Base-by-base conservation (phyloP, 2,113 vertebrate genomes). In the Entomyzon cyanotis region DNA sequence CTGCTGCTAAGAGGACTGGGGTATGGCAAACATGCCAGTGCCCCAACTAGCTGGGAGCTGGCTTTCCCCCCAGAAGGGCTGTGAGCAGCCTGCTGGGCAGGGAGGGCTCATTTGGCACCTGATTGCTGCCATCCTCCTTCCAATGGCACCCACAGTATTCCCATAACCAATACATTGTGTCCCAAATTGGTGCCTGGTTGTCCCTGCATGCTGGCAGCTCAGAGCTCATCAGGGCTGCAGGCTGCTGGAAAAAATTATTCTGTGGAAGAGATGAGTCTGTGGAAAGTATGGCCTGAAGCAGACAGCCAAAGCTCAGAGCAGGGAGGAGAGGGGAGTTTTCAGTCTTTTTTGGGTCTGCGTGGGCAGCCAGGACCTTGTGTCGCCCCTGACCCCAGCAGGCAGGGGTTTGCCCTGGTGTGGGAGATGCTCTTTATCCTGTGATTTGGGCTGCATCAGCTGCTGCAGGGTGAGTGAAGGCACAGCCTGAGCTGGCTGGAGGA, bases 141-240 rank as follows among this genome's bases (percentile, higher is more conserved):
- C 0, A 0, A 44, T 12, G 33, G 30, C 25, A 85, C 25, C 70
- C 69, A 3, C 2, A 12, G 16, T 3, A 2, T 6, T 18, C 12
- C 28, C 39, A 5, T 6, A 15, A 7, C 14, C 7, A 2, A 2
- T 0, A 3, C 23, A 18, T 6, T n/a, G 10, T 77, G 18, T 76
- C 58, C 39, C 52, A 53, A 6, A 73, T 8, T 1, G 10, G 53
- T 64, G 39, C 33, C 78, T 11, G 9, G 55, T 22, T 33, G 44
- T 37, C 16, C 4, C n/a, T 4, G 0, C 0, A 2, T 42, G 60
- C 49, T 42, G 35, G 47, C 23, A 4, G 58, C 70, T 67, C 19
- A 22, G 33, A 9, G 53, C 41, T 84, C 50, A 2, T 33, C 65
- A 49, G 37, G 15, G 42, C 85, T 76, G 65, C 44, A 47, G 62